Percentiles rank a stretch among this genome's conserved stretches.
These are phyloP conservation scores for Labeo rohita DNA, from an alignment of 2,113 vertebrate species.

Conservation along the genomic window DNA sequence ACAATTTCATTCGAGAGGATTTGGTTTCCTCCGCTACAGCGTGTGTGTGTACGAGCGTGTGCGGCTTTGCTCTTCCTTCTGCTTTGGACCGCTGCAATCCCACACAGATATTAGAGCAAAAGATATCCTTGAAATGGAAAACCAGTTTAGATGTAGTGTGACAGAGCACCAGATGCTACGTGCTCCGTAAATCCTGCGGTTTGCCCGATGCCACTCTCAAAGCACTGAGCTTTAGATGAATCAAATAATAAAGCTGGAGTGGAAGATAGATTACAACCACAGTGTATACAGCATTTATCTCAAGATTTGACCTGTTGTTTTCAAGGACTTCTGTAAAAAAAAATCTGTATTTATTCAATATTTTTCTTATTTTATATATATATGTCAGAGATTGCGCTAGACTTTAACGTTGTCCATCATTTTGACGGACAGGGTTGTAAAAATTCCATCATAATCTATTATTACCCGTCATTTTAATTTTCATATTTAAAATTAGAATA, in stretches of 20 bases:
- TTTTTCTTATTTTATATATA: background rate
- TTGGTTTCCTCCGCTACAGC: conserved; percentile 58
- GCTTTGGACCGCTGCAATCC: conserved; percentile 4
- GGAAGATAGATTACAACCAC: conserved; percentile 10
- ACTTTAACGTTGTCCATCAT: too few species aligned
- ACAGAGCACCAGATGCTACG: conserved; percentile 41
- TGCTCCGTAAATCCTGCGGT: conserved; percentile 19
- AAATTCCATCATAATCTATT: too few species aligned
- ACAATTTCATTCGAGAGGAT: conserved; percentile 67
- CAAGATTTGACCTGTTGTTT: background rate
- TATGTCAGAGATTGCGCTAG: too few species aligned
- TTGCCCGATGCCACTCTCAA: background rate
- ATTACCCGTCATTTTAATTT: too few species aligned
- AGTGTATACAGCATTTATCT: background rate
- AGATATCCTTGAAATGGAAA: conserved; percentile 36
- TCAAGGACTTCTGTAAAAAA: background rate
- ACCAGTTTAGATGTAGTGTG: conserved; percentile 1
- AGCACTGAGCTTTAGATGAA: conserved; percentile 28
- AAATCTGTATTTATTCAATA: background rate
- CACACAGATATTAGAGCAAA: conserved; percentile 29
- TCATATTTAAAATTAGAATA: too few species aligned
- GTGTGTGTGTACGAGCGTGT: conserved; percentile 56
- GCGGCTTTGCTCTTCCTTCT: conserved; percentile 29
- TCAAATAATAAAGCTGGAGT: background rate
- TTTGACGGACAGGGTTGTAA: too few species aligned